Base-by-base conservation (phyloP, 2,797 vertebrate species). In the Champsocephalus gunnari region DNA sequence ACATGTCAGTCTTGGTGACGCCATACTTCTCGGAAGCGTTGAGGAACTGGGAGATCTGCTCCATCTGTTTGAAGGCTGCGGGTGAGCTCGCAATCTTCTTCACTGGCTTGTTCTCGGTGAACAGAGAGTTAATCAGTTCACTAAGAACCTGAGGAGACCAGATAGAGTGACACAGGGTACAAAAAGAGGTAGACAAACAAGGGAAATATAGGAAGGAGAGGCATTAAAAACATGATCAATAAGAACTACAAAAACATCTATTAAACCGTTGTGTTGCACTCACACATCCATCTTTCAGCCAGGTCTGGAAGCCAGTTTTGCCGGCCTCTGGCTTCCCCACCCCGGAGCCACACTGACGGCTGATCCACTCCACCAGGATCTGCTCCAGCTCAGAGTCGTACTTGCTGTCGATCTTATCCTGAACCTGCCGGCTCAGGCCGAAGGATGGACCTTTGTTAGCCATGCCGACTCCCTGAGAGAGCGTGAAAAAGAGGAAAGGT, bases 51-150 rank as follows among this genome's bases (percentile, higher is more conserved):
- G 98, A 95, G 44, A 99, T 96, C 92, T 99, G 98, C 88, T 99
- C 98, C 98, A 99, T 99, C 94, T 99, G 98, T 93, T 99, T 99
- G 94, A 99, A 99, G 55, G 97, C 98, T 97, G 98, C 98, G 68
- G 93, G 79, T 0, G 96, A 93, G 53, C 95, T 95, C 0, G 96
- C 95, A 87, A 97, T 95, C 95, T 97, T 99, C 92, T 95, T 96
- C 66, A 99, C 88, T 0, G 97, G 98, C 90, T 97, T 98, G 2
- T 96, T 92, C 47, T 91, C 91, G 0, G 94, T 63, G 62, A 94
- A 95, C 79, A 99, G 94, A 87, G 95, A 97, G 92, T 99, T 99
- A n/a, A 99, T 96, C 84, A 99, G 92, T 87, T 96, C 94, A 71
- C 97, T 91, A 69, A 99, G 93, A 49, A 99, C 80, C 98, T 99